A percentile compares a stretch with the other conserved stretches of the same genome.
Conservation (phyloP, 2,113 vertebrate genomes). For the Aegithalos caudatus region DNA sequence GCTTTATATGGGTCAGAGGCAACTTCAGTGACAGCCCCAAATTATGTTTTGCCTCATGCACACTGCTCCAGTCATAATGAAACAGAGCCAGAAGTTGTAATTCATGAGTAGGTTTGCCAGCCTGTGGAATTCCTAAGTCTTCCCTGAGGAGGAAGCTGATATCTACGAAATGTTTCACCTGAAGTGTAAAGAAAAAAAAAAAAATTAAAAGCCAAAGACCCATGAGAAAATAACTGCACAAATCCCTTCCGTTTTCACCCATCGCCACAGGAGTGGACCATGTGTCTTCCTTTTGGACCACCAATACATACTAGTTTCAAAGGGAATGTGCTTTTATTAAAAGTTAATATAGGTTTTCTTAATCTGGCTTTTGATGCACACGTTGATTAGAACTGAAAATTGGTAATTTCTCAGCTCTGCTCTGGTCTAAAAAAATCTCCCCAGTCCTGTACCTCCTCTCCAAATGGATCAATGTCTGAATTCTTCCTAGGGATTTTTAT, state of each 20-base stretch:
- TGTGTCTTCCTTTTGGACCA: not conserved
- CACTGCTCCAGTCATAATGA: not conserved
- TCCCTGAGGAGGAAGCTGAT: conserved; percentile 11
- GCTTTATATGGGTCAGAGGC: not conserved
- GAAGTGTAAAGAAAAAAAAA: not conserved
- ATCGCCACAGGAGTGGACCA: not conserved
- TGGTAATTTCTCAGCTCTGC: not conserved
- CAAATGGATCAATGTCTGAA: not conserved
- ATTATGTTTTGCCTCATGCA: not conserved
- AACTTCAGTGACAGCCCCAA: not conserved
- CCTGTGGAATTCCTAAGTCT: not conserved
- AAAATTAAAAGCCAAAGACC: fast-evolving
- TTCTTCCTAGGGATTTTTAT: not conserved
- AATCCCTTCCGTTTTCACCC: not conserved
- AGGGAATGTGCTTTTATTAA: not conserved
- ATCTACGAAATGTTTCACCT: conserved; percentile 1
- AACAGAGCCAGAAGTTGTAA: not conserved
- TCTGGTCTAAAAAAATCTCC: not conserved
- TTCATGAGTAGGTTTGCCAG: not conserved
- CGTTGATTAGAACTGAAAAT: not conserved
- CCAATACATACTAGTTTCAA: not conserved
- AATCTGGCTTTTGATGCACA: not conserved
- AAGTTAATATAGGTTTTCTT: not conserved
- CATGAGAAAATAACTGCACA: not conserved
- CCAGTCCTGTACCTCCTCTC: not conserved